These are phyloP conservation scores for Zoanthus gigantus DNA, from an alignment of 92 coral and sea anemone species.

Conservation along the genomic window DNA sequence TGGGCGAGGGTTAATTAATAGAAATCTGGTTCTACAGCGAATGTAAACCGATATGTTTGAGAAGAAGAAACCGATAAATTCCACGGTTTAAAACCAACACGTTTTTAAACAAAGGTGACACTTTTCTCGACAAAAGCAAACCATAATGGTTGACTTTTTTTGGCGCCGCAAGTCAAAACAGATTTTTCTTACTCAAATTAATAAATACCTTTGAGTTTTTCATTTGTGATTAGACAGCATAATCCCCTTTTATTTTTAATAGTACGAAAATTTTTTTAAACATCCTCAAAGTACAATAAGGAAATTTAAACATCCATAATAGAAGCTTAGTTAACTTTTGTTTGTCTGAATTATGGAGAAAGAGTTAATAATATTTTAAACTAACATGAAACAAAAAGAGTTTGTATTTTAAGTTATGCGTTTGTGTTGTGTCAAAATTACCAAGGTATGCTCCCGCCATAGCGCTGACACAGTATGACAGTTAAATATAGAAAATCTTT, in stretches of 20 bases:
- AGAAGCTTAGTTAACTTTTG: neutral
- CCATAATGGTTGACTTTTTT: constrained; percentile 7
- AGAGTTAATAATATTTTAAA: neutral
- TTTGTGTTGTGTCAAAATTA: constrained; percentile 22
- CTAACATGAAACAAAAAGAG: neutral
- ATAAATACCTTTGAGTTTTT: constrained; percentile 1
- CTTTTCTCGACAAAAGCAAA: constrained; percentile 2
- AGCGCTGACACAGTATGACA: neutral
- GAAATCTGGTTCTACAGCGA: neutral
- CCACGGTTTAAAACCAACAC: constrained; percentile 21
- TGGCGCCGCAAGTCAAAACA: constrained; percentile 39
- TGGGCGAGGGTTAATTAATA: constrained; percentile 18
- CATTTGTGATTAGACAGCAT: neutral
- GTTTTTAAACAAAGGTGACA: constrained; percentile 39
- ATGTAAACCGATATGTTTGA: constrained; percentile 48
- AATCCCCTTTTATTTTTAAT: neutral
- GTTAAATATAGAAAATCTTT: neutral
- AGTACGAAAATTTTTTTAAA: neutral
- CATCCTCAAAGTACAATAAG: neutral
- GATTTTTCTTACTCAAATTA: constrained; percentile 10
- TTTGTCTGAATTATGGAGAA: neutral
- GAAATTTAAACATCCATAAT: constrained; percentile 18
- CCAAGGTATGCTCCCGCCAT: neutral
- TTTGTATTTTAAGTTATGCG: constrained; percentile 10
- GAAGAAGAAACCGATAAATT: constrained; percentile 34